Percentiles rank a stretch among this genome's conserved stretches.
These are phyloP conservation scores for Leptinotarsa juncta DNA, from an alignment of 2,888 invertebrate species.

Conservation along the genomic window DNA sequence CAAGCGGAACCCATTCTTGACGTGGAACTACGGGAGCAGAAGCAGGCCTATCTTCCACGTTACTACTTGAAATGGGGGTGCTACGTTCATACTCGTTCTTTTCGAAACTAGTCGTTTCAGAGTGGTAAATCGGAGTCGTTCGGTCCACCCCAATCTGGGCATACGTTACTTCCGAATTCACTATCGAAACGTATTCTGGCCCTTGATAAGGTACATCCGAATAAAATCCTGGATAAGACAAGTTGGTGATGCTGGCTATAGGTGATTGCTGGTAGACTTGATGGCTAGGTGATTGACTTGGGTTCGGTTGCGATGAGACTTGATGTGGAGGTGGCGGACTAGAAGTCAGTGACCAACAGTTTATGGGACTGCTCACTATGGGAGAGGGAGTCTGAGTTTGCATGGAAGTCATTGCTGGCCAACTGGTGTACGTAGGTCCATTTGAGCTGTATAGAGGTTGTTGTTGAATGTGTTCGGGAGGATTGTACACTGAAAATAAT, in stretches of 20 bases:
- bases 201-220: constrained; percentile 62
- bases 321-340: constrained; percentile 64
- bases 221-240: constrained; percentile 63
- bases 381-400: constrained; percentile 62
- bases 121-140: constrained; percentile 56
- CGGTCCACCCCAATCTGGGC: constrained; percentile 55
- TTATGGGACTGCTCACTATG: constrained; percentile 61
- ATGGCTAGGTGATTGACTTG: constrained; percentile 63
- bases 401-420: constrained; percentile 61
- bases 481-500: constrained; percentile 62
- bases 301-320: constrained; percentile 59
- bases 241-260: constrained; percentile 60
- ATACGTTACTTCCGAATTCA: constrained; percentile 59
- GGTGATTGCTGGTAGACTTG: constrained; percentile 63
- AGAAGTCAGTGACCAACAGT: constrained; percentile 66
- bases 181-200: constrained; percentile 60
- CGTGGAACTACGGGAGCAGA: constrained; percentile 57
- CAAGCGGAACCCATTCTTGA: constrained; percentile 59
- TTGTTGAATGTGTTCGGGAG: constrained; percentile 65
- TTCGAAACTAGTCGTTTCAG: constrained; percentile 51
- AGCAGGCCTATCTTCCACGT: constrained; percentile 49
- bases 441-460: constrained; percentile 58
- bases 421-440: constrained; percentile 61
- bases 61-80: constrained; percentile 38
- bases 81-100: constrained; percentile 54